phyloP scores from a whole-genome alignment of 2,797 vertebrate genomes.

The Zalophus californianus region DNA sequence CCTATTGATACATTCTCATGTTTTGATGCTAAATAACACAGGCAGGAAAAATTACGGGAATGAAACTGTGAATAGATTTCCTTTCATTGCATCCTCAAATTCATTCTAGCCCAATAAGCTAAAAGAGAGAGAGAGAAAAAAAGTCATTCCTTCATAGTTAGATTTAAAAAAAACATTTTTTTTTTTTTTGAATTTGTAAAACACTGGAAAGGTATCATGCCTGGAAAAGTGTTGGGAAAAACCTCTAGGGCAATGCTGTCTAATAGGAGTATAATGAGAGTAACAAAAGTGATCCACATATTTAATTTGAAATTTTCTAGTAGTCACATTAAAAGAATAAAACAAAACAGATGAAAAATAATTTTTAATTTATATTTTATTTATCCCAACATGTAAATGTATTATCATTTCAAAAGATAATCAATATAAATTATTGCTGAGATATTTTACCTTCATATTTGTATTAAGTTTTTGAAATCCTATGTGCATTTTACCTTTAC shows the following conservation, averaged over 20 bases:
- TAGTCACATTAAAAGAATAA: not conserved
- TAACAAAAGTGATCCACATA: not conserved
- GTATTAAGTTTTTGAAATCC: not conserved
- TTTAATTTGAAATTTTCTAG: not conserved
- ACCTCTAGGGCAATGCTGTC: not conserved
- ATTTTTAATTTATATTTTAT: not conserved
- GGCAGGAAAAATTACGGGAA: not conserved
- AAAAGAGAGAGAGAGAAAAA: not conserved
- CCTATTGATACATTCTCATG: not conserved
- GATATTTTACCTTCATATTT: not conserved
- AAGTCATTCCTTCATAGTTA: not conserved
- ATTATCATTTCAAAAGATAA: not conserved
- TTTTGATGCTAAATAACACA: not conserved
- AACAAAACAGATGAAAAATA: not conserved
- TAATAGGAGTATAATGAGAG: not conserved
- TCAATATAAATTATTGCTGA: not conserved
- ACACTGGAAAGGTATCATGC: not conserved
- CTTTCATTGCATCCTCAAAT: not conserved
- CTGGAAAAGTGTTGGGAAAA: not conserved
- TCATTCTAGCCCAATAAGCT: not conserved
- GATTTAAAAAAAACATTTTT: not conserved
- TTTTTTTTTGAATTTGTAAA: not conserved
- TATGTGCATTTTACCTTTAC: not conserved
- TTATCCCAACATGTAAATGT: not conserved
- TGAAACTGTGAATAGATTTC: not conserved